A percentile compares a stretch with the other conserved stretches of the same genome.
Evolutionary conservation across 2,888 invertebrate genomes (phyloP).

Genomic region (Thereva nobilitata): DNA sequence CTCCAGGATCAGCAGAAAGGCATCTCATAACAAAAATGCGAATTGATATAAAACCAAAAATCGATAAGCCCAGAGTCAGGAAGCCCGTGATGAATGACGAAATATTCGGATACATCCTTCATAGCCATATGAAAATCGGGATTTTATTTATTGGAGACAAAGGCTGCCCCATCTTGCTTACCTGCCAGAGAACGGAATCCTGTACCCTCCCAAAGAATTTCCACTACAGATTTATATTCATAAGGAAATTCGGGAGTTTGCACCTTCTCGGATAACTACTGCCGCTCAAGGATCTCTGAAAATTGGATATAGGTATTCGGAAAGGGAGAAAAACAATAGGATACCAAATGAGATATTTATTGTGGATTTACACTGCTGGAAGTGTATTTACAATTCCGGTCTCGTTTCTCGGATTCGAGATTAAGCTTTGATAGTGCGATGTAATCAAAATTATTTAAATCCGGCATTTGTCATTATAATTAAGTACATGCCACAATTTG

Average conservation of each 20-base stretch:
- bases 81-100: conserved; percentile 12
- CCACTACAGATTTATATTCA: conserved; percentile 12
- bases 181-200: too few species aligned
- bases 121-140: background rate
- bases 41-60: conserved; percentile 17
- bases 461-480: too few species aligned
- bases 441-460: too few species aligned
- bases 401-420: too few species aligned
- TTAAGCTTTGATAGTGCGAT: too few species aligned
- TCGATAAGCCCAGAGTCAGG: background rate
- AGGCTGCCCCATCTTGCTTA: background rate
- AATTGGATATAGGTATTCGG: conserved; percentile 3
- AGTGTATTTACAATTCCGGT: too few species aligned
- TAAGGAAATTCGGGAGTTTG: conserved; percentile 6
- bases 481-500: too few species aligned
- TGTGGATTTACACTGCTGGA: too few species aligned
- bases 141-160: conserved; percentile 12
- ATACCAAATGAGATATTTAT: too few species aligned
- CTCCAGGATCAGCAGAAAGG: too few species aligned
- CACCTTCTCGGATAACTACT: conserved; percentile 3
- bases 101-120: conserved; percentile 16
- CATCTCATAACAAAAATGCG: too few species aligned
- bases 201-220: conserved; percentile 1
- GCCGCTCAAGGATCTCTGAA: background rate
- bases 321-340: too few species aligned